Percentiles rank a stretch among this genome's conserved stretches.
phyloP scores from a whole-genome alignment of 2,888 invertebrate genomes.

The Phragmatobia fuliginosa region DNA sequence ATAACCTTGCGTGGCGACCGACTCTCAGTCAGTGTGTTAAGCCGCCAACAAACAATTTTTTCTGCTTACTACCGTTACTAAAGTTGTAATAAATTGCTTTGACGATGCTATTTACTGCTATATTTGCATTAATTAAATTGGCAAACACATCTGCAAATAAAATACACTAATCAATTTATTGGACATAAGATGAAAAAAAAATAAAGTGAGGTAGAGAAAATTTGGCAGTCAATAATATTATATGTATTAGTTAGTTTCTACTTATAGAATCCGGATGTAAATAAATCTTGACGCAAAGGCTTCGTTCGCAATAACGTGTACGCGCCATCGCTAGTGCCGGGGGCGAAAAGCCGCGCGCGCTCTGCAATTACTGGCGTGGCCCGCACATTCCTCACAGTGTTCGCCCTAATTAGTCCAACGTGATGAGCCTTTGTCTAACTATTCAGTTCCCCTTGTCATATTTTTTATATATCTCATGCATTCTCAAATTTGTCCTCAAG shows the following conservation, averaged over 20 bases:
- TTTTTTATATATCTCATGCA: slow-evolving; percentile 67
- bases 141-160: slow-evolving; percentile 28
- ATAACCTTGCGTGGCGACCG: slow-evolving; percentile 47
- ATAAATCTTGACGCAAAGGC: slow-evolving; percentile 74
- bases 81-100: slow-evolving; percentile 55
- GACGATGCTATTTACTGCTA: slow-evolving; percentile 59
- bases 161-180: slow-evolving; percentile 9
- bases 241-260: slow-evolving; percentile 47
- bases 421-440: slow-evolving; percentile 84
- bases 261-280: slow-evolving; percentile 80
- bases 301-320: slow-evolving; percentile 61
- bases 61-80: slow-evolving; percentile 58
- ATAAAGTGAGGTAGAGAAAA: slow-evolving; percentile 11
- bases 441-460: slow-evolving; percentile 79
- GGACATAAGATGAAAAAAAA: slow-evolving; percentile 4
- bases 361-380: slow-evolving; percentile 74
- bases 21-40: slow-evolving; percentile 49
- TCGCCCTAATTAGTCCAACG: slow-evolving; percentile 77
- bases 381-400: slow-evolving; percentile 75
- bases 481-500: slow-evolving; percentile 66
- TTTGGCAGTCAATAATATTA: slow-evolving; percentile 23
- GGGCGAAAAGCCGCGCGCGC: slow-evolving; percentile 60
- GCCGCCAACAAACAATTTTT: slow-evolving; percentile 55
- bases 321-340: slow-evolving; percentile 43
- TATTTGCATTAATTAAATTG: slow-evolving; percentile 54